Evolutionary conservation across 1,140 invertebrate species (phyloP), one percentile per base, ranked within the genome.

Genomic region (Lordiphosa collinella): DNA sequence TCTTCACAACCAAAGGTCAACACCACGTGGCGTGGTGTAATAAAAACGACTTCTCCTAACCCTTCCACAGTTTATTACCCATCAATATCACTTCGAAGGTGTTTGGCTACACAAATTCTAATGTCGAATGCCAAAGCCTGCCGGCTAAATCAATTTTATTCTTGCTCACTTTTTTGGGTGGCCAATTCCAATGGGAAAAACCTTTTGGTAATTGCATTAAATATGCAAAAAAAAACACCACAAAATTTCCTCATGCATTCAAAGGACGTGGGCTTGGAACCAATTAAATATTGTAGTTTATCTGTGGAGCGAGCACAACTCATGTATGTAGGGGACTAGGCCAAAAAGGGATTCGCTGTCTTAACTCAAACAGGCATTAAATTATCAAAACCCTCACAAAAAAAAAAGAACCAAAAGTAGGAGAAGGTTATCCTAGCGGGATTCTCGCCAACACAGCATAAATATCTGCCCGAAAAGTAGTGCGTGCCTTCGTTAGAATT

Each of bases 121-220:
- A 46, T 55, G 12, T 46, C 12, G 12, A 9, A n/a, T 43, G 11
- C 18, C 5, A 16, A 29, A 25, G 18, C 48, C 43, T 71, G 71
- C 54, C 51, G 71, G 60, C 52, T 71, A 80, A 80, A 82, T 80
- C 78, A 82, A 82, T 82, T 68, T 64, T 37, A 22, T 52, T 57
- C 44, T 35, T 46, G 36, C 18, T 55, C 35, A 63, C 43, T 18
- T 29, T 52, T 57, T 43, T 7, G 49, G 11, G 9, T 36, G 38
- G 29, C 46, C 56, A 67, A 60, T 69, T 64, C 71, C 66, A 41
- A 48, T 32, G 63, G 67, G 68, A 11, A 76, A 43, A 84, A 78
- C 72, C 78, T 76, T 84, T 84, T 65, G 71, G 78, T 84, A 84
- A 84, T 84, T 84, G 78, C 78, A 84, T 84, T 84, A 84, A 84